Percentiles rank a stretch among this genome's conserved stretches.
phyloP scores from a whole-genome alignment of 2,113 vertebrate genomes.

The Scomber colias region DNA sequence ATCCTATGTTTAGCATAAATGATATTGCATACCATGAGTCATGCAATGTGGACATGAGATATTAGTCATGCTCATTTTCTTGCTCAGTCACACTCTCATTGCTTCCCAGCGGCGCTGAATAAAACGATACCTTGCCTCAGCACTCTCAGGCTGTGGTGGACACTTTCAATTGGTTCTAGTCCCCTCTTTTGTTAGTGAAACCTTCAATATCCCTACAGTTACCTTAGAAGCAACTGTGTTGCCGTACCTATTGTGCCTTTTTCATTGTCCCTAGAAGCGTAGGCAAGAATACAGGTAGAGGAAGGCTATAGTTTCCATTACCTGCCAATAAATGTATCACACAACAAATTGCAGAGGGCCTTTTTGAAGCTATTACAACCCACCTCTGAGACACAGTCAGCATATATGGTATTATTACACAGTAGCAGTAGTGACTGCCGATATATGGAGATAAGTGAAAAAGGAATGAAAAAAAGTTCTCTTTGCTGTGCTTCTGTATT shows the following conservation, averaged over 20 bases:
- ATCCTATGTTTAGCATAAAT: not conserved
- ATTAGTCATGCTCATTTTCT: constrained; percentile 25
- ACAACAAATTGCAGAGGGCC: constrained; percentile 7
- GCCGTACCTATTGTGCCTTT: constrained; percentile 19
- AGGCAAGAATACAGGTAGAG: constrained; percentile 26
- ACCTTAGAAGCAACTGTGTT: constrained; percentile 35
- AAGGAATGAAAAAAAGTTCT: constrained; percentile 34
- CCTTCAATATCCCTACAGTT: constrained; percentile 28
- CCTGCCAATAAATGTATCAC: constrained; percentile 37
- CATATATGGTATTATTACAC: constrained; percentile 12
- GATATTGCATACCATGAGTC: constrained; percentile 14
- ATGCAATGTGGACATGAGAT: not conserved
- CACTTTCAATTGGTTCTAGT: constrained; percentile 24
- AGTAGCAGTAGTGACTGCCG: not conserved
- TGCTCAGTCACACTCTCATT: constrained; percentile 33
- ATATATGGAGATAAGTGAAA: constrained; percentile 12
- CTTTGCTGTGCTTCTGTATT: constrained; percentile 32
- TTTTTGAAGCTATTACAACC: constrained; percentile 36
- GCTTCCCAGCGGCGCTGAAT: constrained; percentile 25
- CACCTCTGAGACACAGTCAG: constrained; percentile 1
- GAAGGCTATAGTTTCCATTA: constrained; percentile 32
- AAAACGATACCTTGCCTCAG: constrained; percentile 16
- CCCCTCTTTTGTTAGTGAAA: constrained; percentile 22
- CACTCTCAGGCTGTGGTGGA: constrained; percentile 9
- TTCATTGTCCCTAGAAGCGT: constrained; percentile 9